Conservation (phyloP, 2,888 invertebrate species). For the Hymenopus coronatus region DNA sequence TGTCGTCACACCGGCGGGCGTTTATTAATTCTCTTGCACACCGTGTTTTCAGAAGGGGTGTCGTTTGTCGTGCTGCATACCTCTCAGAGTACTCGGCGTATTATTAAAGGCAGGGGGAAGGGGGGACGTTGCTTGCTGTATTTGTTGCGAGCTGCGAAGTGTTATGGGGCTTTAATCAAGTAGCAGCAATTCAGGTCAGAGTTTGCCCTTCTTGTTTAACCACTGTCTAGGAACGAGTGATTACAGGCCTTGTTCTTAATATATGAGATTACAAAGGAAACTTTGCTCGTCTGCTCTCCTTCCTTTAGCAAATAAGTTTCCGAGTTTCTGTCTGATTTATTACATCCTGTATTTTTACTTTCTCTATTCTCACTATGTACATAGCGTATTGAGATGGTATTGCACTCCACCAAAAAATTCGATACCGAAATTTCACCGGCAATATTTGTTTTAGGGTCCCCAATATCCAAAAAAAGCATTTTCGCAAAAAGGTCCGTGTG, state of each 20-base stretch:
- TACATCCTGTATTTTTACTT: neutral
- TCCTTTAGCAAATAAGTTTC: neutral
- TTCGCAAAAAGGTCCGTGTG: no score
- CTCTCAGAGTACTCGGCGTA: neutral
- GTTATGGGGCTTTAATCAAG: neutral
- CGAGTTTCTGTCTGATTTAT: neutral
- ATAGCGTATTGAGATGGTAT: no score
- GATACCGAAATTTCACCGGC: no score
- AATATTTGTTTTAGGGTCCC: no score
- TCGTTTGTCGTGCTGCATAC: neutral
- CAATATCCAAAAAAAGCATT: no score
- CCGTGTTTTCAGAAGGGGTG: neutral
- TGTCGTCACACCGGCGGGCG: neutral
- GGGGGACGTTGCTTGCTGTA: neutral
- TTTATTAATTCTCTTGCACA: neutral
- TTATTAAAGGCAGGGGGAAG: neutral
- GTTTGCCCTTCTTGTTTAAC: neutral
- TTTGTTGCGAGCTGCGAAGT: neutral
- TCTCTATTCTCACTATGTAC: no score
- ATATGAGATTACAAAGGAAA: neutral
- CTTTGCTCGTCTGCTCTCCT: neutral
- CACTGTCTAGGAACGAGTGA: neutral
- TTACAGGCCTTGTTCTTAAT: neutral
- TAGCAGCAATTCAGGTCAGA: neutral
- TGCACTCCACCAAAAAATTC: no score